Percentiles rank a stretch among this genome's conserved stretches.
phyloP scores from a whole-genome alignment of 2,113 vertebrate genomes.

The Turnix velox region DNA sequence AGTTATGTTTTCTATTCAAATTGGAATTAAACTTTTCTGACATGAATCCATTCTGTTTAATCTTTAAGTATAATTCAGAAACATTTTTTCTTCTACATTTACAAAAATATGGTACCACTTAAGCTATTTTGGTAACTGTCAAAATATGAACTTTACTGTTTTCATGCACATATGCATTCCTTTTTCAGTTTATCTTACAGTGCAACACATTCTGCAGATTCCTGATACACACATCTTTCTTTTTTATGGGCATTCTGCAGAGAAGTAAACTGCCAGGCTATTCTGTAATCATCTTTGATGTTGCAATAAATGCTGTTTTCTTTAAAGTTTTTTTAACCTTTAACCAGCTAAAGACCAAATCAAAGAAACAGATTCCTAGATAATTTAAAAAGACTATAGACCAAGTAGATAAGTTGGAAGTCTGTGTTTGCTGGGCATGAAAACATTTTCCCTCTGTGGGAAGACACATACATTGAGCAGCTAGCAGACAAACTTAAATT shows the following conservation, averaged over 20 bases:
- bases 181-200: slow-evolving; percentile 57
- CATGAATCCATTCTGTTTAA: background rate
- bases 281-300: slow-evolving; percentile 62
- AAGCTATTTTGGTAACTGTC: background rate
- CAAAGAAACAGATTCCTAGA: slow-evolving; percentile 34
- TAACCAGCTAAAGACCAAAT: slow-evolving; percentile 50
- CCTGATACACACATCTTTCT: slow-evolving; percentile 39
- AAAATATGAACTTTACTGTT: background rate
- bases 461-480: background rate
- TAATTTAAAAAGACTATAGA: slow-evolving; percentile 10
- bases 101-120: background rate
- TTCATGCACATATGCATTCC: slow-evolving; percentile 26
- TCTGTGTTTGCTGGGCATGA: slow-evolving; percentile 21
- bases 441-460: background rate
- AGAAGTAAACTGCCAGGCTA: slow-evolving; percentile 30
- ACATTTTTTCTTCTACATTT: background rate
- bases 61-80: background rate
- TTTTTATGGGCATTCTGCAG: slow-evolving; percentile 64
- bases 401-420: slow-evolving; percentile 30
- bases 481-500: background rate
- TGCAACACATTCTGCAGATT: slow-evolving; percentile 47
- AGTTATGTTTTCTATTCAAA: slow-evolving; percentile 4
- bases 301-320: slow-evolving; percentile 42
- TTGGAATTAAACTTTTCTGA: background rate
- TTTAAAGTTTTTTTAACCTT: slow-evolving; percentile 59